phyloP scores from a whole-genome alignment of 1,140 invertebrate species.

The Drosophila kohkoa region DNA sequence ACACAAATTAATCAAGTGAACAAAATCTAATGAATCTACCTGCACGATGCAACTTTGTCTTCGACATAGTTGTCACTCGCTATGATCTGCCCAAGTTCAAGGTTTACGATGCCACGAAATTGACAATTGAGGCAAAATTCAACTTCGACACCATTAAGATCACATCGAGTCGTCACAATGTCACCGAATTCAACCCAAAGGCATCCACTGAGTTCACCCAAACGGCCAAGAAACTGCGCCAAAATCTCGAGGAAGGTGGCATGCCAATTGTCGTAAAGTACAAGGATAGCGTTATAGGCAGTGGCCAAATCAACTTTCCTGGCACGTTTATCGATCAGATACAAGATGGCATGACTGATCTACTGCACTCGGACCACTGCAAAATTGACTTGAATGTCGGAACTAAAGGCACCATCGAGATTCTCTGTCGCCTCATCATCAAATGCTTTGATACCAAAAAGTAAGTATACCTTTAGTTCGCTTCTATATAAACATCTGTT shows the following conservation, averaged over 20 bases:
- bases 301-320: slow-evolving; percentile 28
- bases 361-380: slow-evolving; percentile 39
- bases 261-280: background rate
- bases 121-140: background rate
- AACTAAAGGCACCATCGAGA: slow-evolving; percentile 37
- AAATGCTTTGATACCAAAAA: slow-evolving; percentile 28
- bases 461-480: slow-evolving; percentile 13
- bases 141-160: background rate
- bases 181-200: slow-evolving; percentile 9
- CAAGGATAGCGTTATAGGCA: background rate
- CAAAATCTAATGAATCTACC: background rate
- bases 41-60: slow-evolving; percentile 3
- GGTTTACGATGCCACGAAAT: background rate
- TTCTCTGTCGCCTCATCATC: slow-evolving; percentile 44
- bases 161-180: slow-evolving; percentile 28
- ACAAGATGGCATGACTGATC: slow-evolving; percentile 36
- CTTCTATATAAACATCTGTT: background rate
- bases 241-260: background rate
- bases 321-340: slow-evolving; percentile 29
- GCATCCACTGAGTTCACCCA: background rate
- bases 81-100: background rate
- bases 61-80: slow-evolving; percentile 13
- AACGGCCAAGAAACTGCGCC: background rate
- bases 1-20: background rate
- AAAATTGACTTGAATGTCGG: background rate